phyloP scores from a whole-genome alignment of 1,140 invertebrate species.

The Trinorchestia longiramus region DNA sequence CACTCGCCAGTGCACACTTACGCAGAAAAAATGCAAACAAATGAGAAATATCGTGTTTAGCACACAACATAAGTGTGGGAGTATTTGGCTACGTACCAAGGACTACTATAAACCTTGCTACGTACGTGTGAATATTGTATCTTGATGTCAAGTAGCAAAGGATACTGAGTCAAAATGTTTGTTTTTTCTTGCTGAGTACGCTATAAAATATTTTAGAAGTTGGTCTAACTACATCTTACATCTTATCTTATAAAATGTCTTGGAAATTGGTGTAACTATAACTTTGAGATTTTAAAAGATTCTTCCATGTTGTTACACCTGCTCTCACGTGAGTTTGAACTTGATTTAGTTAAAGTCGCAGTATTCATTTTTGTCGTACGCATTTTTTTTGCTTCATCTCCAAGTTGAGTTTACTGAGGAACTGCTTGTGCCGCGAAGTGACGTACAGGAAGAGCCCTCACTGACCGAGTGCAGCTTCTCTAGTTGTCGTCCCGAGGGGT shows the following conservation, averaged over 20 bases:
- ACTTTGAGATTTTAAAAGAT: background rate
- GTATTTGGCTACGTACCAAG: background rate
- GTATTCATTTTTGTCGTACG: background rate
- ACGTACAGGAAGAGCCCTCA: background rate
- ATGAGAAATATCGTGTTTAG: background rate
- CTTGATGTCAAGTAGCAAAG: too few relatives aligned
- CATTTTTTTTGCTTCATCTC: background rate
- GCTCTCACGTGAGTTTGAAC: background rate
- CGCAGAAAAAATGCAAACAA: background rate
- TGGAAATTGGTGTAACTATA: too few relatives aligned
- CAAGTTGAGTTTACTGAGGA: background rate
- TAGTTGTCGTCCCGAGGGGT: background rate
- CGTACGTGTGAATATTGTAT: background rate
- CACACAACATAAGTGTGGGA: background rate
- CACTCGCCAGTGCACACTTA: background rate
- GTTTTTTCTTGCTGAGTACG: too few relatives aligned
- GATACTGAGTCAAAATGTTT: too few relatives aligned
- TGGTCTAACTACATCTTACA: background rate
- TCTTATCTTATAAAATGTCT: too few relatives aligned
- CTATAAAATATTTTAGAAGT: background rate
- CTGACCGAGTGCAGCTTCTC: background rate
- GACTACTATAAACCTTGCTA: too few relatives aligned
- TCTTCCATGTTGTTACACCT: background rate
- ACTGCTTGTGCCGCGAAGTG: background rate
- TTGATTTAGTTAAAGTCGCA: background rate